Percentiles rank a stretch among this genome's conserved stretches.
Evolutionary conservation across 1,140 invertebrate species (phyloP).

Genomic region (Brachystomella parvula): DNA sequence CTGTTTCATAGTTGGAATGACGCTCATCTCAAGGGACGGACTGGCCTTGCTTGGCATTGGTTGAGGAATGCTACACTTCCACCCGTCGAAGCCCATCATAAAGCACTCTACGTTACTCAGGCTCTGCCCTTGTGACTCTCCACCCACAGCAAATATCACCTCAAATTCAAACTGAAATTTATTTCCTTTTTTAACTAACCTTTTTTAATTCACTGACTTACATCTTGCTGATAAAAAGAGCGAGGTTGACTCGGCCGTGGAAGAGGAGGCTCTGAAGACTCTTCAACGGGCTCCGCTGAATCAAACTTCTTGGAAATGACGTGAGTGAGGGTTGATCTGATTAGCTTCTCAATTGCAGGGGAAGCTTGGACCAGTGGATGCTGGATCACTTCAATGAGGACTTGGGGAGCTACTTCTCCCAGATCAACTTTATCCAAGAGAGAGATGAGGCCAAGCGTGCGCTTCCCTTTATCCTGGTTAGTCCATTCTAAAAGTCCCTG

Average conservation of each 20-base stretch:
- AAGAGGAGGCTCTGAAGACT: slow-evolving; percentile 2
- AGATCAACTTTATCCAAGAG: slow-evolving; percentile 36
- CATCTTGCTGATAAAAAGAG: slow-evolving; percentile 36
- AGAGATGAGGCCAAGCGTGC: slow-evolving; percentile 22
- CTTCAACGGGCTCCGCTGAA: slow-evolving; percentile 18
- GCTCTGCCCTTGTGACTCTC: slow-evolving; percentile 39
- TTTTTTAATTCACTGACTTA: slow-evolving; percentile 18
- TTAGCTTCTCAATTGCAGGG: slow-evolving; percentile 22
- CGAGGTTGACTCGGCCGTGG: slow-evolving; percentile 3
- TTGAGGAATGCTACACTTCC: slow-evolving; percentile 38
- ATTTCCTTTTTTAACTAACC: not conserved
- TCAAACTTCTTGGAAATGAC: slow-evolving; percentile 36
- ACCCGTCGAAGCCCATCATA: slow-evolving; percentile 40
- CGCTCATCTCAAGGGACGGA: slow-evolving; percentile 30
- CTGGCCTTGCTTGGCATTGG: slow-evolving; percentile 10
- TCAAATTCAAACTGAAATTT: slow-evolving; percentile 16
- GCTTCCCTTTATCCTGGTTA: slow-evolving; percentile 25
- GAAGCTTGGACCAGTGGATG: slow-evolving; percentile 27
- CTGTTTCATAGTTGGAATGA: slow-evolving; percentile 40
- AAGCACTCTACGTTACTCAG: slow-evolving; percentile 41
- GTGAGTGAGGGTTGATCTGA: slow-evolving; percentile 24
- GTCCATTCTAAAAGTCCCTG: slow-evolving; percentile 36
- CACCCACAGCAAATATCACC: slow-evolving; percentile 40
- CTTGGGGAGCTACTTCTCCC: slow-evolving; percentile 34
- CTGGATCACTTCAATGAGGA: slow-evolving; percentile 36